These are phyloP conservation scores for Apamea anceps DNA, from an alignment of 2,888 invertebrate species.

Conservation along the genomic window DNA sequence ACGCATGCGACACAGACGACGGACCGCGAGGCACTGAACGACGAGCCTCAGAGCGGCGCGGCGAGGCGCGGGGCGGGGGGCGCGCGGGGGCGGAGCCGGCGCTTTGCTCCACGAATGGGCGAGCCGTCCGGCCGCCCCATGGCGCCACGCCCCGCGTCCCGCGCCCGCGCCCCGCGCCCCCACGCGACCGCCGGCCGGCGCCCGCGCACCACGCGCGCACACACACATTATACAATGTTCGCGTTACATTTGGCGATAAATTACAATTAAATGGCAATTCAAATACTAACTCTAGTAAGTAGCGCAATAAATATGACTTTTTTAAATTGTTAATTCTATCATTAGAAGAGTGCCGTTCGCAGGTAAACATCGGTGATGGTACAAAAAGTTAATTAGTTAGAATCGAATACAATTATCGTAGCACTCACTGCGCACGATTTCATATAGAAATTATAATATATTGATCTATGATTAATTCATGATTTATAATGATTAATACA, in stretches of 20 bases:
- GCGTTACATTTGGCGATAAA: constrained; percentile 66
- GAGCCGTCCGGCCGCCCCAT: constrained; percentile 68
- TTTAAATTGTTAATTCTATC: constrained; percentile 53
- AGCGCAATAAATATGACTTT: constrained; percentile 57
- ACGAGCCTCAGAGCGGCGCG: constrained; percentile 71
- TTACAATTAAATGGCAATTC: constrained; percentile 65
- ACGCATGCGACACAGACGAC: constrained; percentile 80
- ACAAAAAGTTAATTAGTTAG: constrained; percentile 51
- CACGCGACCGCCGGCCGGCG: constrained; percentile 58
- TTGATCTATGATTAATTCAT: constrained; percentile 43
- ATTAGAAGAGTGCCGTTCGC: constrained; percentile 43
- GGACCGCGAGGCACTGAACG: constrained; percentile 85
- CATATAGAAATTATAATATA: constrained; percentile 33
- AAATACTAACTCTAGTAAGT: constrained; percentile 57
- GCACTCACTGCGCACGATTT: constrained; percentile 30
- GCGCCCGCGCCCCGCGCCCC: constrained; percentile 60
- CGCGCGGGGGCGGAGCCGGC: constrained; percentile 75
- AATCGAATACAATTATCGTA: constrained; percentile 51
- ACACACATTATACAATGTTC: constrained; percentile 53
- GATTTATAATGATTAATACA: constrained; percentile 6
- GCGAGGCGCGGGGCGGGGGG: constrained; percentile 77
- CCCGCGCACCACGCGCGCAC: constrained; percentile 61
- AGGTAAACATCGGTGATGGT: constrained; percentile 31
- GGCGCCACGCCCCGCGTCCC: constrained; percentile 66
- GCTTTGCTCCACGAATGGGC: constrained; percentile 66